Evolutionary conservation across 2,888 invertebrate species (phyloP).

Genomic region (Thumatha senex): DNA sequence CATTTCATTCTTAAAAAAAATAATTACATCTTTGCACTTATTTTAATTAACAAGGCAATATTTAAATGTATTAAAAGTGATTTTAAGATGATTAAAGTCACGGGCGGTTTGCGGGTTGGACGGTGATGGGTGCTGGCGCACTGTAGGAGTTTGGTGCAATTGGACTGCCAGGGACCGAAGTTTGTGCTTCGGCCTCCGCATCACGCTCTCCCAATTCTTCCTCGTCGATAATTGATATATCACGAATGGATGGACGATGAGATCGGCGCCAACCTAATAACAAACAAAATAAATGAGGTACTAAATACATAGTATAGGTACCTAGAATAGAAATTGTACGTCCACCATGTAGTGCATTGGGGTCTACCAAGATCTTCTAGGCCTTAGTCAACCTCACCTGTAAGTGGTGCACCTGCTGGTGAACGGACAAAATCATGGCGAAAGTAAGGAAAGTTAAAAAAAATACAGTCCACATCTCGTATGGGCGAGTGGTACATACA

Average conservation of each 20-base stretch:
- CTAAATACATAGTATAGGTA: too few species aligned
- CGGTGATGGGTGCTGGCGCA: conserved; percentile 70
- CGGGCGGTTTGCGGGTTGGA: conserved; percentile 68
- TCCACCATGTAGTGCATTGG: too few species aligned
- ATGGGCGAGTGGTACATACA: too few species aligned
- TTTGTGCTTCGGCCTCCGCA: conserved; percentile 57
- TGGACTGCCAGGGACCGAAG: conserved; percentile 45
- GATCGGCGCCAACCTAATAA: conserved; percentile 89
- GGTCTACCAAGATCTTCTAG: too few species aligned
- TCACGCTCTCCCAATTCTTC: conserved; percentile 87
- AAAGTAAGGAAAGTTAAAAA: too few species aligned
- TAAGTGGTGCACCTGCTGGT: too few species aligned
- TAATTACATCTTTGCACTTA: not conserved
- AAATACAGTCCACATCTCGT: too few species aligned
- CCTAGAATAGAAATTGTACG: too few species aligned
- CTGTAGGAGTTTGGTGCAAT: conserved; percentile 53
- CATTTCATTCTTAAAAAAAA: too few species aligned
- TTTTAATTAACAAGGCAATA: conserved; percentile 6
- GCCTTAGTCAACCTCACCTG: too few species aligned
- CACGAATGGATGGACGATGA: conserved; percentile 92
- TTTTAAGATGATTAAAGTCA: conserved; percentile 34
- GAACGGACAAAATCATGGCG: too few species aligned
- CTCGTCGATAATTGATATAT: conserved; percentile 94
- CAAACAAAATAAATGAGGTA: not conserved
- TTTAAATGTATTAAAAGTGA: conserved; percentile 14